These are phyloP conservation scores for Tauraco hartlaubi DNA, from an alignment of 2,797 vertebrate genomes.

Conservation along the genomic window DNA sequence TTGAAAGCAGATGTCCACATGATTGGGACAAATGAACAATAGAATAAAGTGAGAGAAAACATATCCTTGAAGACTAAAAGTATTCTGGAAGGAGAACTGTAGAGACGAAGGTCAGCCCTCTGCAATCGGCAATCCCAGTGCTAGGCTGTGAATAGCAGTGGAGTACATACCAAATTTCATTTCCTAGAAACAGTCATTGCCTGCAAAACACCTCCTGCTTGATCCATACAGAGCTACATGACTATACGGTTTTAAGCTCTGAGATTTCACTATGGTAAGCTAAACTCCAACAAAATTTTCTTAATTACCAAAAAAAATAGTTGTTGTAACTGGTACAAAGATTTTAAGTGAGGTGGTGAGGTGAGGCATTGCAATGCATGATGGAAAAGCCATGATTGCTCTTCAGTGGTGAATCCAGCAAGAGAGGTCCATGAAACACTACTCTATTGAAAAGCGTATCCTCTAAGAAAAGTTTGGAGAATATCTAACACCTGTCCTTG, in stretches of 20 bases:
- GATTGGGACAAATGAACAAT: constrained; percentile 16
- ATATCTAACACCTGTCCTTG: neutral
- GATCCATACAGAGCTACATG: neutral
- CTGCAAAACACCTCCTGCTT: neutral
- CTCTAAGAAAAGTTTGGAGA: neutral
- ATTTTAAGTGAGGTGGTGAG: neutral
- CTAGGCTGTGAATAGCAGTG: neutral
- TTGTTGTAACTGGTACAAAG: neutral
- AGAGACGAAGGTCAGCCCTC: neutral
- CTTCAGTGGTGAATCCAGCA: neutral
- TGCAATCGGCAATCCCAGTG: neutral
- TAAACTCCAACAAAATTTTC: neutral
- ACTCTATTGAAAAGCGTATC: neutral
- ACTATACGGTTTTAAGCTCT: neutral
- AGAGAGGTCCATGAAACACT: neutral
- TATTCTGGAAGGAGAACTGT: neutral
- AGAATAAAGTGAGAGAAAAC: neutral
- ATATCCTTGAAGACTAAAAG: neutral
- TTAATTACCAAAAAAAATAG: neutral
- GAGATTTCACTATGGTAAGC: neutral
- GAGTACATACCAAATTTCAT: neutral
- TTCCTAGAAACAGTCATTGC: neutral
- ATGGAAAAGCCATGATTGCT: neutral
- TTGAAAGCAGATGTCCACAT: constrained; percentile 54
- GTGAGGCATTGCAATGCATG: neutral